Conservation (phyloP, 1,140 invertebrate species). For the Popillia japonica region DNA sequence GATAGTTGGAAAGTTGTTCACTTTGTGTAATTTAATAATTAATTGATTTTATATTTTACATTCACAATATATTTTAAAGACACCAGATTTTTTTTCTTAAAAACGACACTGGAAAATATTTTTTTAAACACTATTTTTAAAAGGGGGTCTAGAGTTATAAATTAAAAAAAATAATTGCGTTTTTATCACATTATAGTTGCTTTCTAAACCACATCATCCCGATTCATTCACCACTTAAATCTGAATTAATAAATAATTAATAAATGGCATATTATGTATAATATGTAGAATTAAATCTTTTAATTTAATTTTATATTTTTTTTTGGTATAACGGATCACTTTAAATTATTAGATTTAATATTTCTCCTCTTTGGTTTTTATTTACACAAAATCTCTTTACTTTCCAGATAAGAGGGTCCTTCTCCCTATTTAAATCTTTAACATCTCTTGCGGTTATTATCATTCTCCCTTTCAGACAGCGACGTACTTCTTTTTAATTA, state of each 20-base stretch:
- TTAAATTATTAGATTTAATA: conserved; percentile 18
- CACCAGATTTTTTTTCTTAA: background rate
- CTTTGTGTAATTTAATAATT: background rate
- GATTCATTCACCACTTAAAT: too few species aligned
- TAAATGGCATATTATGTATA: background rate
- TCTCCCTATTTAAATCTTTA: background rate
- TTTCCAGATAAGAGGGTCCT: background rate
- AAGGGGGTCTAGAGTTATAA: background rate
- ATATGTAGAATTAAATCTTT: background rate
- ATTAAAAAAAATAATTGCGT: background rate
- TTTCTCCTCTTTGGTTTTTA: background rate
- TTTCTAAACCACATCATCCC: background rate
- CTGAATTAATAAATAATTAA: background rate
- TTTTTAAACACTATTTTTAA: conserved; percentile 1
- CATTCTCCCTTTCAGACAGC: background rate
- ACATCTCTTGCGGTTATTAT: background rate
- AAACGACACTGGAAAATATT: background rate
- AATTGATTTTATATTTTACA: conserved; percentile 1
- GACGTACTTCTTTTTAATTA: background rate
- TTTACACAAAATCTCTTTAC: background rate
- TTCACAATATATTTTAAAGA: conserved; percentile 7
- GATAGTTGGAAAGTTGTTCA: background rate
- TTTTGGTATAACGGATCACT: conserved; percentile 27
- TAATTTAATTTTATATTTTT: background rate
- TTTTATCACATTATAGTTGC: background rate